Conservation (phyloP, 2,113 vertebrate genomes). For the Hemiprocne comata region DNA sequence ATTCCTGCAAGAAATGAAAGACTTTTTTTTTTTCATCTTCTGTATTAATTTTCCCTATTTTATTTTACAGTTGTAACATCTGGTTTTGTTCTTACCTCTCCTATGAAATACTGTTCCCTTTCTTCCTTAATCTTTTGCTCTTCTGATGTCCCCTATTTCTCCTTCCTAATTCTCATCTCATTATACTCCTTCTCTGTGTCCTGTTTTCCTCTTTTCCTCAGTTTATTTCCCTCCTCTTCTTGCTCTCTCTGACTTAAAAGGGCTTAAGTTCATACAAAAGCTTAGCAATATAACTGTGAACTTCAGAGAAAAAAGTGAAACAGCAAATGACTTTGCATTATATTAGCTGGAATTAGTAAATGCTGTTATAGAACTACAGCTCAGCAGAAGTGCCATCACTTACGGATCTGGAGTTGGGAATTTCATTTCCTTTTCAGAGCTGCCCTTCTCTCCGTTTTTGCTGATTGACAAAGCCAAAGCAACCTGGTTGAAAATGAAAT, state of each 20-base stretch:
- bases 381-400: background rate
- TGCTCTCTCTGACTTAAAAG: background rate
- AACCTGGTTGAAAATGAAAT: conserved; percentile 61
- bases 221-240: background rate
- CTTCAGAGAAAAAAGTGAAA: conserved; percentile 8
- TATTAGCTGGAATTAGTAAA: conserved; percentile 17
- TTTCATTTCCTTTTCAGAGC: conserved; percentile 35
- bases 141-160: background rate
- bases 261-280: background rate
- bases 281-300: background rate
- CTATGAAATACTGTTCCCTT: background rate
- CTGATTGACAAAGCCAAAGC: conserved; percentile 46
- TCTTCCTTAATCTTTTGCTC: background rate
- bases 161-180: background rate
- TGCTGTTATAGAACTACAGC: background rate
- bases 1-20: background rate
- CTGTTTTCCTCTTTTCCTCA: background rate
- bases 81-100: background rate
- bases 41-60: background rate
- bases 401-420: background rate
- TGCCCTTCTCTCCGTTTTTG: background rate
- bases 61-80: background rate
- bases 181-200: background rate
- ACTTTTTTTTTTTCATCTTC: background rate
- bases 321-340: background rate